phyloP scores from a whole-genome alignment of 64 coral and sea anemone genomes.

The Catalaphyllia jardinei region DNA sequence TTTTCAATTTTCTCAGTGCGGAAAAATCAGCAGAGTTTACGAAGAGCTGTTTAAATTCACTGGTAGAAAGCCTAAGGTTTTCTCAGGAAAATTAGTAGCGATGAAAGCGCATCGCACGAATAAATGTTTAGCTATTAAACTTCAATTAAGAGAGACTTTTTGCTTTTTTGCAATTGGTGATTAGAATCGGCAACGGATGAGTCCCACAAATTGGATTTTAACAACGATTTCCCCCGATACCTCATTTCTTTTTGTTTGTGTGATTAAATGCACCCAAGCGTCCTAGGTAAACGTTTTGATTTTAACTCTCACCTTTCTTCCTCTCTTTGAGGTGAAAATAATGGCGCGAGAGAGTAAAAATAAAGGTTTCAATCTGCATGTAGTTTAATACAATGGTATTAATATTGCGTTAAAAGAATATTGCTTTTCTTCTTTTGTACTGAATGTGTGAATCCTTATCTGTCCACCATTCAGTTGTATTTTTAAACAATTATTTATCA shows the following conservation, averaged over 20 bases:
- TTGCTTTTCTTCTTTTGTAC: background rate
- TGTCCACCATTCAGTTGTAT: constrained; percentile 6
- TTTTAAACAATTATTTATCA: constrained; percentile 13
- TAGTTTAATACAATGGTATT: constrained; percentile 9
- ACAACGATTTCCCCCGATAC: background rate
- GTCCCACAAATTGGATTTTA: background rate
- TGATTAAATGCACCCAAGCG: background rate
- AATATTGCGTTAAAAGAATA: constrained; percentile 15
- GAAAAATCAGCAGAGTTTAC: no score
- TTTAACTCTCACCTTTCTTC: no score
- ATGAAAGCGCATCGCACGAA: background rate
- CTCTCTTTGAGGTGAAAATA: background rate
- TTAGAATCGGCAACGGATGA: background rate
- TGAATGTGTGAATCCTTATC: constrained; percentile 24
- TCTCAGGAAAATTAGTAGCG: background rate
- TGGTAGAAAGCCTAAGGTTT: background rate
- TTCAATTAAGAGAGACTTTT: background rate
- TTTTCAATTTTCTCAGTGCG: no score
- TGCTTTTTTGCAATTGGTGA: background rate
- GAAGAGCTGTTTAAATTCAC: background rate
- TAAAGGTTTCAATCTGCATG: constrained; percentile 38
- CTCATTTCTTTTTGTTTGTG: background rate
- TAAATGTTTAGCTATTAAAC: background rate
- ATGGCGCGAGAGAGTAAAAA: background rate
- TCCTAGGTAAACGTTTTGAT: no score